Base-by-base conservation (phyloP, 1,140 invertebrate genomes). In the Nasonia vitripennis region DNA sequence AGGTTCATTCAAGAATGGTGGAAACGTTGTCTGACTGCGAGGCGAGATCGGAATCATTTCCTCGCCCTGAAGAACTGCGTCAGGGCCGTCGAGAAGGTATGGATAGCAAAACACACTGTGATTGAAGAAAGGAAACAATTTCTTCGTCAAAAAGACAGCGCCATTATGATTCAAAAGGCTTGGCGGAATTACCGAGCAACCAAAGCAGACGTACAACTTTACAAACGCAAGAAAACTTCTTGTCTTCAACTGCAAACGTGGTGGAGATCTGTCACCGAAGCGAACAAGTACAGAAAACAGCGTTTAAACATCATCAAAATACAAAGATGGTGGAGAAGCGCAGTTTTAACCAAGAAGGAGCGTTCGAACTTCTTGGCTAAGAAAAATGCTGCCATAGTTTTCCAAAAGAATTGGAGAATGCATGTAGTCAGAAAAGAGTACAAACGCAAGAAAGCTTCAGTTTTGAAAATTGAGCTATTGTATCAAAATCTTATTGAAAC, bases 1-100 rank as follows among this genome's bases (percentile, higher is more conserved):
- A 88, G 91, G 12, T 73, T 87, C 2, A 90, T 96, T 48, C 95
- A 96, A 89, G 89, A 62, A 5, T 90, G 91, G 87, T 94, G 92
- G 86, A 93, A 90, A 89, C 89, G 92, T 11, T 89, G 90, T 75
- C 78, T 92, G 6, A 20, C 80, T 10, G 91, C 92, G 89, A 93
- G 91, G 82, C 86, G 86, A 67, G 88, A 90, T 14, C 89, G 92
- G 87, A 82, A 90, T 14, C 71, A 89, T 31, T 96, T 94, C 85
- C 10, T 94, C 2, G 84, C 88, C 5, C 79, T 88, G 37, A 93
- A 89, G 86, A 83, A 79, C 9, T 89, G 92, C 2, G 91, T 88
- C 0, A 80, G 81, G 27, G 85, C 55, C 0, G 86, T 94, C 2
- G 89, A 93, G 51, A 85, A 45, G 9, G 83, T 84, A 62, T 93